These are phyloP conservation scores for Scalopus aquaticus DNA, from an alignment of 2,113 vertebrate species.

Conservation along the genomic window DNA sequence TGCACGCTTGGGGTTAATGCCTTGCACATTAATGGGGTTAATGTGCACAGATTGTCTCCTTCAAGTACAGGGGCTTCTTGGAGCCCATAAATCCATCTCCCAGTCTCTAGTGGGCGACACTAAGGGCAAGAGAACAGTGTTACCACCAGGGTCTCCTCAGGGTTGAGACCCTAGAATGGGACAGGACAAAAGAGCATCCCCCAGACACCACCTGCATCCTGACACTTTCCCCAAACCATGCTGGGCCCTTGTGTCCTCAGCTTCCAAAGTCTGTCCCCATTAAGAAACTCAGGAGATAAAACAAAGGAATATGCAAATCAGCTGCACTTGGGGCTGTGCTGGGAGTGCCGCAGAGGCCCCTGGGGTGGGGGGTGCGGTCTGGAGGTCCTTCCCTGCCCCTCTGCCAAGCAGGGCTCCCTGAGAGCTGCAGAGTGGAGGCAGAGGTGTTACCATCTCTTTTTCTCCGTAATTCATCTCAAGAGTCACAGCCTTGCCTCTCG, in stretches of 20 bases:
- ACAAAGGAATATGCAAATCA: background rate
- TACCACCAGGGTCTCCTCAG: too few relatives aligned
- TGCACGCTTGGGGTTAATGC: background rate
- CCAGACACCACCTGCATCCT: background rate
- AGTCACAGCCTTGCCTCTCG: background rate
- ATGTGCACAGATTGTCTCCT: background rate
- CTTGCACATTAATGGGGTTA: accelerated
- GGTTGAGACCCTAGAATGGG: background rate
- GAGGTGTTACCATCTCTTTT: background rate
- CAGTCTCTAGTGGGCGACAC: accelerated
- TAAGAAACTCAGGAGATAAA: background rate
- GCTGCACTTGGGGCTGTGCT: background rate
- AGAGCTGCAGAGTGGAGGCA: accelerated
- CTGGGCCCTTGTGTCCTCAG: background rate
- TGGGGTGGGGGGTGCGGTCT: background rate
- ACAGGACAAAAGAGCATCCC: background rate
- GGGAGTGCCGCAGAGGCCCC: background rate
- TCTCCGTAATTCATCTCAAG: background rate
- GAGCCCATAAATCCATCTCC: background rate
- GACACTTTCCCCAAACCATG: background rate
- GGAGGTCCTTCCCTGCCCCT: background rate
- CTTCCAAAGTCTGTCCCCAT: background rate
- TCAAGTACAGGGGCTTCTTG: background rate
- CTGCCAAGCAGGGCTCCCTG: background rate
- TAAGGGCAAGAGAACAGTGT: background rate